Base-by-base conservation (phyloP, 2,113 vertebrate species). In the Sebastes schlegelii region DNA sequence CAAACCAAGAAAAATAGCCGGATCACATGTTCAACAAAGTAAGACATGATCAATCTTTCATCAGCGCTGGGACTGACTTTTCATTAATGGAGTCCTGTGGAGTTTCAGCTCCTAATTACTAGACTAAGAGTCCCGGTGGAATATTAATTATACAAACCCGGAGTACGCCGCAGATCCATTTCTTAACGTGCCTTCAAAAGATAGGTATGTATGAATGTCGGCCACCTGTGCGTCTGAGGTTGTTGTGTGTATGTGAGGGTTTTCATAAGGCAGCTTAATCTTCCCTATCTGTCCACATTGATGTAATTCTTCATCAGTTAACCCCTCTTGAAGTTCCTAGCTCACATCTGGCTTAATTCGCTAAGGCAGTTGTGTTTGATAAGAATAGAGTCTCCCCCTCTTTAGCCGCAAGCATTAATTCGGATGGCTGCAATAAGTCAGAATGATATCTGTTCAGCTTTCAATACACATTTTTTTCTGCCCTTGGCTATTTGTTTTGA, bases 81-180 rank as follows among this genome's bases (percentile, higher is more conserved):
- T 91, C 75, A 90, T 89, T 91, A 91, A 92, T 82, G 88, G 84
- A 88, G 71, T 88, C 89, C 85, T 79, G 85, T 89, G 74, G 85
- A 85, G 86, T 81, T 88, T 88, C 73, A 83, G 76, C 76, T 75
- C 63, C 86, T 90, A 92, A 92, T 91, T 88, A 89, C 84, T 84
- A 63, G 64, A 78, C 80, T 87, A 88, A 63, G 74, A 61, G 71
- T 89, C 92, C 80, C 84, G 43, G 48, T 83, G 89, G 92, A 91
- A 90, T 89, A 90, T 91, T 89, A 91, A 91, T 90, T 77, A 87
- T 85, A 88, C 69, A 84, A 85, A 78, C 64, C 69, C 69, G 65
- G 83, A 80, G 69, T 62, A 77, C 42, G 78, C 83, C 58, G 72
- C 61, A 10, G 34, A 79, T 89, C 67, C 7, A 9, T 60, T 82